phyloP scores from a whole-genome alignment of 2,797 vertebrate genomes.

The Rhynchonycteris naso region DNA sequence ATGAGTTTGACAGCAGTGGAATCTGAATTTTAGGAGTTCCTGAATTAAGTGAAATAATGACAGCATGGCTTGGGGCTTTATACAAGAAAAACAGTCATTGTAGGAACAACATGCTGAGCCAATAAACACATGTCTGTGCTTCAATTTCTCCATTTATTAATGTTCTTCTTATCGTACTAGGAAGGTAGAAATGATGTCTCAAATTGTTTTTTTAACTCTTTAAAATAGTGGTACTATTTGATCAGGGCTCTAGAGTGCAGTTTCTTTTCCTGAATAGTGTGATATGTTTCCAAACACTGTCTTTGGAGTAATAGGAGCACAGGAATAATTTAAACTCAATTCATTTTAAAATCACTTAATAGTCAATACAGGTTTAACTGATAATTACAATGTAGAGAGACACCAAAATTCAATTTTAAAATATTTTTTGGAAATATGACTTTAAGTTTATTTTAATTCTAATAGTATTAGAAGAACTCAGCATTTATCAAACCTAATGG shows the following conservation, averaged over 20 bases:
- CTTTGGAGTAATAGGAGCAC: neutral
- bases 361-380: neutral
- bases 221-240: constrained; percentile 31
- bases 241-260: neutral
- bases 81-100: neutral
- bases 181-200: neutral
- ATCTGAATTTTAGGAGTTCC: neutral
- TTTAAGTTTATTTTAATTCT: constrained; percentile 9
- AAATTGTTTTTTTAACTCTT: constrained; percentile 29
- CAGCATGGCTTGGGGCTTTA: neutral
- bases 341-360: constrained; percentile 10
- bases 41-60: neutral
- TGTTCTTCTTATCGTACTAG: neutral
- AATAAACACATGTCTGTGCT: neutral
- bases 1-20: neutral
- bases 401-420: neutral
- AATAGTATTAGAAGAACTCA: neutral
- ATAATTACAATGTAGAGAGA: neutral
- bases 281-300: neutral
- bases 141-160: neutral
- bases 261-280: neutral
- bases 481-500: neutral
- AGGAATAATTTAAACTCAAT: neutral
- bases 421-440: constrained; percentile 7
- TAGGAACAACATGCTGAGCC: neutral